Percentiles rank a stretch among this genome's conserved stretches.
These are phyloP conservation scores for Lacerta agilis DNA, from an alignment of 2,797 vertebrate genomes.

Conservation along the genomic window DNA sequence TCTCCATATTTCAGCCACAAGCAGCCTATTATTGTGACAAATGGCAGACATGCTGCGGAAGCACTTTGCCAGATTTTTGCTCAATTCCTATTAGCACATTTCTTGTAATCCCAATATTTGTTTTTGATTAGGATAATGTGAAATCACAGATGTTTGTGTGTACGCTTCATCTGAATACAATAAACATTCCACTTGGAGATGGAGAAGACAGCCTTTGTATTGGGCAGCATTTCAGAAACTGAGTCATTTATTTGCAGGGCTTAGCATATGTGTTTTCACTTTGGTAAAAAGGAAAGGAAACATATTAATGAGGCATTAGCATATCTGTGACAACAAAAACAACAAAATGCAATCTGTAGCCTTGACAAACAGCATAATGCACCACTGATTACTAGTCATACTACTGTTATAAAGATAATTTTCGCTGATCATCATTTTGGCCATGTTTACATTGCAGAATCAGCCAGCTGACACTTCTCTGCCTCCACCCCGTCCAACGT, in stretches of 20 bases:
- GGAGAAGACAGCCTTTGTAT: background rate
- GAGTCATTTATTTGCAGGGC: conserved; percentile 30
- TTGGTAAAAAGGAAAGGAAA: background rate
- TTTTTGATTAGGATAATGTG: conserved; percentile 14
- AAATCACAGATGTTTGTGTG: conserved; percentile 31
- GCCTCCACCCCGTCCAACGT: background rate
- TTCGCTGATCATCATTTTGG: background rate
- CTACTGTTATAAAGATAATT: rapidly evolving
- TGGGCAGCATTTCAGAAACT: conserved; percentile 29
- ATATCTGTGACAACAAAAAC: background rate
- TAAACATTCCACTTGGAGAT: conserved; percentile 29
- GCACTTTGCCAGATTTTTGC: rapidly evolving
- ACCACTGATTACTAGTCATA: background rate
- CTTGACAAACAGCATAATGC: conserved; percentile 2
- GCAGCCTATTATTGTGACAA: background rate
- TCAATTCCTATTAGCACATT: background rate
- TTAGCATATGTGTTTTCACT: background rate
- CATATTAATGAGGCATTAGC: conserved; percentile 25
- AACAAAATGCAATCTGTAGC: background rate
- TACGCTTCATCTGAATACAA: conserved; percentile 24
- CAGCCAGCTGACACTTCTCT: background rate
- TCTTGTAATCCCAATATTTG: background rate
- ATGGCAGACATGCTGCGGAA: conserved; percentile 11
- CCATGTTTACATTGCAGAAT: background rate
- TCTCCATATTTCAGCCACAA: background rate